Percentiles rank a stretch among this genome's conserved stretches.
These are phyloP conservation scores for Manis crassicaudata DNA, from an alignment of 2,797 vertebrate species.

Conservation along the genomic window DNA sequence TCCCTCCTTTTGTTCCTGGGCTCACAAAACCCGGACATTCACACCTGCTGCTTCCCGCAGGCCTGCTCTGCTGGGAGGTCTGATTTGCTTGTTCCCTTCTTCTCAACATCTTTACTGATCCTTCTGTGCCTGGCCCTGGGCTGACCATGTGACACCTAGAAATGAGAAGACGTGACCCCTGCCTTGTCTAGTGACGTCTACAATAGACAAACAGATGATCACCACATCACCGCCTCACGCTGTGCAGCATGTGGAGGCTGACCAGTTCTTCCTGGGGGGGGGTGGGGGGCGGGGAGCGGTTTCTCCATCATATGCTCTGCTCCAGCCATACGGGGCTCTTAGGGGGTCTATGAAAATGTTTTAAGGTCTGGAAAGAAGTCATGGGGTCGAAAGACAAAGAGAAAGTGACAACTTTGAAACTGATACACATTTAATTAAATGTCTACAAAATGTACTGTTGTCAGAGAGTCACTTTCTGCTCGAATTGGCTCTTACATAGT, in stretches of 20 bases:
- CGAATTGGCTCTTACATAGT: neutral
- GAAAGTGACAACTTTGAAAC: constrained; percentile 2
- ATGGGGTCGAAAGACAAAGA: neutral
- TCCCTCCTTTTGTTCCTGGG: neutral
- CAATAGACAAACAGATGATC: neutral
- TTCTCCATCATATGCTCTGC: neutral
- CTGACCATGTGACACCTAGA: neutral
- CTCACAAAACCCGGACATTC: neutral
- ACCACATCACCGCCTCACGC: fast-evolving
- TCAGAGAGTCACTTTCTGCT: constrained; percentile 54
- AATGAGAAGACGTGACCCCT: neutral
- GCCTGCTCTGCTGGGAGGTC: neutral
- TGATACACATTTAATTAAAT: constrained; percentile 48
- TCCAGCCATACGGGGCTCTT: neutral
- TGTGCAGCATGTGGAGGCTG: neutral
- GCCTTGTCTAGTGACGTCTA: neutral
- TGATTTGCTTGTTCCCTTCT: neutral
- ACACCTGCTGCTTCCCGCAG: fast-evolving
- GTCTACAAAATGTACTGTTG: neutral
- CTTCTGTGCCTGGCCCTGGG: neutral
- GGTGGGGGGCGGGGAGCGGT: fast-evolving
- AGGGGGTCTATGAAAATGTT: neutral
- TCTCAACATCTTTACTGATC: neutral
- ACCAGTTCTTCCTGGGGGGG: neutral
- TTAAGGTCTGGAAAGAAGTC: neutral